These are phyloP conservation scores for Notothenia rossii DNA, from an alignment of 2,113 vertebrate genomes.

Conservation along the genomic window DNA sequence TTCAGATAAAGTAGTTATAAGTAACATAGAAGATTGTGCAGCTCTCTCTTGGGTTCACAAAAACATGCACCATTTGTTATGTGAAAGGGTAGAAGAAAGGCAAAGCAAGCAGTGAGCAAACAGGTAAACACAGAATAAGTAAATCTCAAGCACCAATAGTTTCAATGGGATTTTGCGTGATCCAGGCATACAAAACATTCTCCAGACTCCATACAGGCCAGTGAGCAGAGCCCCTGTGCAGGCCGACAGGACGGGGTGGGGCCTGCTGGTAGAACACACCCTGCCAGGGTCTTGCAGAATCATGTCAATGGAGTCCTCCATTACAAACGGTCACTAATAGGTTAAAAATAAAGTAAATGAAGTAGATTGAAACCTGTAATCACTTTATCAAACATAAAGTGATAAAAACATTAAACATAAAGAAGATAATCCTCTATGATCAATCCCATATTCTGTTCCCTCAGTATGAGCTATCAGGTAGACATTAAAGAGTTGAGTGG, in stretches of 20 bases:
- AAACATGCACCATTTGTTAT: slow-evolving; percentile 20
- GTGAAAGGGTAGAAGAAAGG: not conserved
- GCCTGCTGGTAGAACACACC: slow-evolving; percentile 21
- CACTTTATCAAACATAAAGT: too few species aligned
- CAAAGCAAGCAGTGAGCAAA: slow-evolving; percentile 19
- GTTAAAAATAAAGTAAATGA: slow-evolving; percentile 8
- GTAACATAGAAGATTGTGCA: not conserved
- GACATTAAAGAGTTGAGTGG: not conserved
- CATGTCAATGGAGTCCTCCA: slow-evolving; percentile 84
- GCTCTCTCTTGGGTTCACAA: not conserved
- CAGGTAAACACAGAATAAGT: not conserved
- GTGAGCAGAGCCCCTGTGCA: slow-evolving; percentile 65
- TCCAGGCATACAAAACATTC: slow-evolving; percentile 79
- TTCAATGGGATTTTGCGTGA: slow-evolving; percentile 78
- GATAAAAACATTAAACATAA: too few species aligned
- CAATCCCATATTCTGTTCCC: not conserved
- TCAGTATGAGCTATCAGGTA: not conserved
- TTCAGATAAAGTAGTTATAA: not conserved
- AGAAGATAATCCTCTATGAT: too few species aligned
- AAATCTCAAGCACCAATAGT: slow-evolving; percentile 74
- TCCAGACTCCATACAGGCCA: slow-evolving; percentile 81
- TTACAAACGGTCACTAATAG: slow-evolving; percentile 29
- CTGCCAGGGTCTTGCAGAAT: slow-evolving; percentile 73
- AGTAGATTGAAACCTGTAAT: not conserved
- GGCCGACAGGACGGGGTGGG: slow-evolving; percentile 61